Evolutionary conservation across 92 coral and sea anemone species (phyloP).

Genomic region (Galaxea fascicularis): DNA sequence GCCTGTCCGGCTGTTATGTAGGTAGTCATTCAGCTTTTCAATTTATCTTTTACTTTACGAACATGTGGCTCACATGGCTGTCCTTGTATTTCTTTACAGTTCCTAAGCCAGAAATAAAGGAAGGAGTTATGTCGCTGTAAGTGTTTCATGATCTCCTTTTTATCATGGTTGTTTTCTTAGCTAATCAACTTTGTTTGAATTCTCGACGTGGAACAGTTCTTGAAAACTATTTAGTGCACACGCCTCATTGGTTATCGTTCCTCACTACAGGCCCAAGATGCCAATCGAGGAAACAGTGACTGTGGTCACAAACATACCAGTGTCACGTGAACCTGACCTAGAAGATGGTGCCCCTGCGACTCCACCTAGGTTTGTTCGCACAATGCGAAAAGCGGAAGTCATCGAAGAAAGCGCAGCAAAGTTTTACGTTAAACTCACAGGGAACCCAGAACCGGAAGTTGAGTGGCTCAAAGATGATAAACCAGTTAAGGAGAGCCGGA

Average conservation of each 20-base stretch:
- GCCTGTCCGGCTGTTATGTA: not conserved
- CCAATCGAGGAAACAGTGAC: conserved; percentile 66
- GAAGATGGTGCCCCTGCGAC: conserved; percentile 61
- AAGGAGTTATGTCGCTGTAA: conserved; percentile 73
- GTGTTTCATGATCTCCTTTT: not conserved
- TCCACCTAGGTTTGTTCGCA: conserved; percentile 79
- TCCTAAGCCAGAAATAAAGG: conserved; percentile 56
- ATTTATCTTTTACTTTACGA: not conserved
- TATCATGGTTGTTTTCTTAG: no score
- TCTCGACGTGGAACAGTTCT: not conserved
- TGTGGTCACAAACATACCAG: conserved; percentile 72
- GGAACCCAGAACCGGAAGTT: conserved; percentile 88
- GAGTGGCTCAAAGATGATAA: conserved; percentile 87
- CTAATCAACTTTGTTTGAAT: not conserved
- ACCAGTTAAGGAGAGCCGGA: conserved; percentile 69
- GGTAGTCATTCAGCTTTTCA: not conserved
- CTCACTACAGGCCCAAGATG: conserved; percentile 54
- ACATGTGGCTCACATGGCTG: not conserved
- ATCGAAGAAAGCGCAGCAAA: conserved; percentile 90
- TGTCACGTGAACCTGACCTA: conserved; percentile 67
- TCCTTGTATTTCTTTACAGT: conserved; percentile 8
- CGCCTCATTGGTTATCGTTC: not conserved
- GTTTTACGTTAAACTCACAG: conserved; percentile 81
- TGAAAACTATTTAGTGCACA: no score
- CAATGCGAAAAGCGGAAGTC: conserved; percentile 84